phyloP scores from a whole-genome alignment of 23 tunicate species.

The Trididemnum nubilum region DNA sequence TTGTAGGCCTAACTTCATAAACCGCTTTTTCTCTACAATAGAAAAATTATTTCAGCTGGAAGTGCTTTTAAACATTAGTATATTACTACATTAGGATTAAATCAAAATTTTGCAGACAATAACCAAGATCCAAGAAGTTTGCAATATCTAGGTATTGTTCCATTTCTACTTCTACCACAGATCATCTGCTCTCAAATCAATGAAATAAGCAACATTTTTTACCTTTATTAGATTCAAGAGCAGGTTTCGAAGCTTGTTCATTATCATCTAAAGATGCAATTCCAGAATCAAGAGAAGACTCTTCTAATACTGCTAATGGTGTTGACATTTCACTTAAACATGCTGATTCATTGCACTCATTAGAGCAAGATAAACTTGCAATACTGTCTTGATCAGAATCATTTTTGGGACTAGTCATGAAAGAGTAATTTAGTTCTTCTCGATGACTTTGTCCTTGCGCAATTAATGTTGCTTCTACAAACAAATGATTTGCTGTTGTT shows the following conservation, averaged over 20 bases:
- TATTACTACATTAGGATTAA: too few relatives aligned
- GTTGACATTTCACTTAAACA: background rate
- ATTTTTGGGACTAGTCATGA: background rate
- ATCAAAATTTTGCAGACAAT: too few relatives aligned
- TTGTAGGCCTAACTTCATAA: background rate
- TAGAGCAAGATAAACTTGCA: background rate
- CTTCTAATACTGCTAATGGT: constrained; percentile 32
- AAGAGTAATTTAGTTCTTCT: background rate
- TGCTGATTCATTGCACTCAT: background rate
- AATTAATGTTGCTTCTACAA: background rate
- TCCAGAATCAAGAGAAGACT: constrained; percentile 81
- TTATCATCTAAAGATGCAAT: constrained; percentile 63
- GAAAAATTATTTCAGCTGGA: too few relatives aligned
- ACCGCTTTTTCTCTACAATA: background rate
- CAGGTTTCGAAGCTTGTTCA: constrained; percentile 8
- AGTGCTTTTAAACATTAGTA: too few relatives aligned
- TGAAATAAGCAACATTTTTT: background rate
- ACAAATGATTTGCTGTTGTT: background rate
- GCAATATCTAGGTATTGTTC: too few relatives aligned
- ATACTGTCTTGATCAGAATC: constrained; percentile 3
- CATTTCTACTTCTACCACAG: too few relatives aligned
- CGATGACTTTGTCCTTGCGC: background rate
- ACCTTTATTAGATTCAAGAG: background rate
- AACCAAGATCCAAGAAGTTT: too few relatives aligned
- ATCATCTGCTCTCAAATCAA: too few relatives aligned